Percentiles rank a stretch among this genome's conserved stretches.
Evolutionary conservation across 2,113 vertebrate genomes (phyloP).

Genomic region (Heterotis niloticus): DNA sequence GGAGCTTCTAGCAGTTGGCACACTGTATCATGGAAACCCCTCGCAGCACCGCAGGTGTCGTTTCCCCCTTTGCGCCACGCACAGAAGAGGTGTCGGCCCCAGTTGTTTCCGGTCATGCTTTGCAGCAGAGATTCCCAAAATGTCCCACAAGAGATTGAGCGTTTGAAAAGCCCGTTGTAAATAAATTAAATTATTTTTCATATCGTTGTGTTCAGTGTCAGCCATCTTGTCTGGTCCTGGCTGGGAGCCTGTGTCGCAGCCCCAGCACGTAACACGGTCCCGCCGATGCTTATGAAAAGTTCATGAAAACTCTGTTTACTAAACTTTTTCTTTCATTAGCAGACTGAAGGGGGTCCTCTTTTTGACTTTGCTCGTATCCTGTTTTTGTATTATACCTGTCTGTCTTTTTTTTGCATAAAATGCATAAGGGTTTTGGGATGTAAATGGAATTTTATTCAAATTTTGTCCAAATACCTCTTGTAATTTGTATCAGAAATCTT

Average conservation of each 20-base stretch:
- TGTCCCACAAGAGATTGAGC: conserved; percentile 34
- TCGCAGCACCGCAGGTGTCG: background rate
- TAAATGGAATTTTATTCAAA: conserved; percentile 97
- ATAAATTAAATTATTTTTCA: conserved; percentile 40
- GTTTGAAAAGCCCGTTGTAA: conserved; percentile 57
- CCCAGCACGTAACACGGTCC: no score
- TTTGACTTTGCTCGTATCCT: conserved; percentile 61
- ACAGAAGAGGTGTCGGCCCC: background rate
- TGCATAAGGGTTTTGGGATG: conserved; percentile 96
- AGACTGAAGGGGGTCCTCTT: conserved; percentile 57
- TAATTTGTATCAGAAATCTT: conserved; percentile 99
- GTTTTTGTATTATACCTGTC: conserved; percentile 86
- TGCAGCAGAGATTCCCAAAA: background rate
- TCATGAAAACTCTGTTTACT: background rate
- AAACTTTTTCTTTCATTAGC: conserved; percentile 66
- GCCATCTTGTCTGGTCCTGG: conserved; percentile 52
- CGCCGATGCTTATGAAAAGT: no score
- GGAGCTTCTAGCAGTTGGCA: no score
- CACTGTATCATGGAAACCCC: background rate
- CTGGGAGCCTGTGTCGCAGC: conserved; percentile 50
- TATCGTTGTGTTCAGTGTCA: conserved; percentile 51
- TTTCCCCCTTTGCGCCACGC: background rate
- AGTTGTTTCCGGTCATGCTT: background rate
- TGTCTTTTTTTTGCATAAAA: conserved; percentile 89
- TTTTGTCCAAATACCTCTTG: conserved; percentile 98